Base-by-base conservation (phyloP, 2,797 vertebrate species). In the Halcyon smyrnensis region DNA sequence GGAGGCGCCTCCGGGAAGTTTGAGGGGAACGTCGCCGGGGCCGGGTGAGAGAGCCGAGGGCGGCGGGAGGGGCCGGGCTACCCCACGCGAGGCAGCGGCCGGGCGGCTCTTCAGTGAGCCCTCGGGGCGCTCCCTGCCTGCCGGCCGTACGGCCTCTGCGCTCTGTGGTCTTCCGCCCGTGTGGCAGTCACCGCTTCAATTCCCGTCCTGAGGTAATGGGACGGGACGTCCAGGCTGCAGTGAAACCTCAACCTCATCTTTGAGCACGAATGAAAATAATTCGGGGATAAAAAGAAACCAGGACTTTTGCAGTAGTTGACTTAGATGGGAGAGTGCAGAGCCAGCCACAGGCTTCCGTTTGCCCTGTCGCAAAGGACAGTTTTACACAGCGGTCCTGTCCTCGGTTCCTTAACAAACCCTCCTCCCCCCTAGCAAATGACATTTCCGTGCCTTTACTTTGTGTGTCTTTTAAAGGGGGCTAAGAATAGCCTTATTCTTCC, bases 401-500 rank as follows among this genome's bases (percentile, higher is more conserved):
- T 46, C 34, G 4, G 25, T 12, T 50, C 84, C 68, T 48, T 28
- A 68, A 30, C 45, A 68, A 82, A 30, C 37, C 50, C 30, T 27
- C 39, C 34, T 36, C 25, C 57, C 6, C 19, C 54, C 51, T 67
- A 57, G 48, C 64, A 37, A 95, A 69, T 51, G 87, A 75, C 79
- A 80, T 91, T 92, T 80, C 75, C 57, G 60, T 48, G 81, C 56
- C 36, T 87, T 87, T 76, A 53, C 93, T 82, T 83, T 30, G n/a
- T 68, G 54, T 65, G 82, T 50, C 73, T 67, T 7, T 7, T 37
- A 62, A 84, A 75, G 32, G 59, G 73, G 73, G 5, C 79, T 93
- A 89, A 81, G 73, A 90, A 91, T 69, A 92, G 84, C 62, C 28
- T 77, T 74, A 53, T 77, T 83, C 91, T 88, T 90, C 69, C 43